Evolutionary conservation across 1,140 invertebrate species (phyloP).

Genomic region (Oncopeltus fasciatus): DNA sequence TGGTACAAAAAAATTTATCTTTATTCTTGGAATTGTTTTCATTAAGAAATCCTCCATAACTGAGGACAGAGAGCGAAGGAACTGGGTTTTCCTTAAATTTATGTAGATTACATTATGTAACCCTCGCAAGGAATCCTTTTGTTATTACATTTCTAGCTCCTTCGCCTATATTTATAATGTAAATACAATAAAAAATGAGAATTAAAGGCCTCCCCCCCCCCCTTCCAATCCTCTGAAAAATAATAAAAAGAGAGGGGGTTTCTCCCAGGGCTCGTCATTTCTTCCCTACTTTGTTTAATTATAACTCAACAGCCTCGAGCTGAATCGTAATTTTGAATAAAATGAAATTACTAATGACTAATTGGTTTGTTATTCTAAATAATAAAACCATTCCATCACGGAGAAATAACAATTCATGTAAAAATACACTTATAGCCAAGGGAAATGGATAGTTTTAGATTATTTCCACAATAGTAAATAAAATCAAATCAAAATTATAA

Average conservation of each 20-base stretch:
- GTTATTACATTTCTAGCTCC: constrained; percentile 12
- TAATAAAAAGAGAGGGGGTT: background rate
- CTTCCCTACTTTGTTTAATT: constrained; percentile 1
- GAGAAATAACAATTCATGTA: too few species aligned
- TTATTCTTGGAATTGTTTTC: background rate
- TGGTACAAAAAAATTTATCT: constrained; percentile 2
- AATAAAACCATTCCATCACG: too few species aligned
- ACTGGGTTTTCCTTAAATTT: constrained; percentile 11
- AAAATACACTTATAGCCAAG: too few species aligned
- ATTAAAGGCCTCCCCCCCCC: background rate
- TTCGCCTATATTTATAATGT: constrained; percentile 11
- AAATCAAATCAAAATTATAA: too few species aligned
- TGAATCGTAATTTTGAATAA: background rate
- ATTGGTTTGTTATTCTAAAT: too few species aligned
- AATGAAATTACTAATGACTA: background rate
- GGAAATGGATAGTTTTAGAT: too few species aligned
- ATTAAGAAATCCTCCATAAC: constrained; percentile 2
- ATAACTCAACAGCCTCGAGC: constrained; percentile 2
- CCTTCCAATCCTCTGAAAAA: background rate
- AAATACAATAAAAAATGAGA: constrained; percentile 14
- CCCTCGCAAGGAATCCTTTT: constrained; percentile 6
- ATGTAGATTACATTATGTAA: constrained; percentile 13
- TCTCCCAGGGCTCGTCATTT: background rate
- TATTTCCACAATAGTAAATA: too few species aligned
- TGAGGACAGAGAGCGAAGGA: background rate